Base-by-base conservation (phyloP, 2,888 invertebrate species). In the Marronus borbonicus region DNA sequence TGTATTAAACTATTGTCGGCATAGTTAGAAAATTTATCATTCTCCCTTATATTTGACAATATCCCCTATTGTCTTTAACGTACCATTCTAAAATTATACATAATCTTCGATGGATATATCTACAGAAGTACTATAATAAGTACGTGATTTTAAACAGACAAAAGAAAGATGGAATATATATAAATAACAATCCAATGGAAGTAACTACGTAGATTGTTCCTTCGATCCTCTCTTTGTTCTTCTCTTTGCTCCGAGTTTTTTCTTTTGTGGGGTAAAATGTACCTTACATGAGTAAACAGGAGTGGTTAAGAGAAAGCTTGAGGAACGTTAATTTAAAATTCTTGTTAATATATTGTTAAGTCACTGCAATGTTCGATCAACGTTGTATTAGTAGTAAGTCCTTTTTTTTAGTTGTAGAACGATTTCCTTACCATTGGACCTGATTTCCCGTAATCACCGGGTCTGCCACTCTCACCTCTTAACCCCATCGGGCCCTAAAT, bases 401-500 rank as follows among this genome's bases (percentile, higher is more conserved):
- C 81, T 82, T 84, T 31, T 31, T 31, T 84, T 84, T 86, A 86
- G 83, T 85, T 85, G 85, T 87, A 88, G 84, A 85, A 86, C 83
- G 85, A 84, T 86, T 88, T 88, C 91, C 95, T 94, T 92, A 96
- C 96, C 93, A 93, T 91, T 80, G 93, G 91, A 76, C 96, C 96
- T 84, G 92, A 89, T 87, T 94, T 94, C 82, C 96, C 96, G 84
- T 92, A 90, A 86, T 93, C 94, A 83, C 94, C 93, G 83, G 92
- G 90, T 85, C 92, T 91, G 82, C 95, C 95, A 83, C 91, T 89
- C 88, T 94, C 95, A 75, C 95, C 95, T 87, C 94, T 93, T 83
- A 93, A 91, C 84, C 94, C 96, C 92, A 93, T 96, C 82, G 94
- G 96, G 85, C 96, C 96, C 95, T 94, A 90, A 80, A 87, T 76